A percentile compares a stretch with the other conserved stretches of the same genome.
These are phyloP conservation scores for Threskiornis aethiopicus DNA, from an alignment of 2,797 vertebrate species.

Conservation along the genomic window DNA sequence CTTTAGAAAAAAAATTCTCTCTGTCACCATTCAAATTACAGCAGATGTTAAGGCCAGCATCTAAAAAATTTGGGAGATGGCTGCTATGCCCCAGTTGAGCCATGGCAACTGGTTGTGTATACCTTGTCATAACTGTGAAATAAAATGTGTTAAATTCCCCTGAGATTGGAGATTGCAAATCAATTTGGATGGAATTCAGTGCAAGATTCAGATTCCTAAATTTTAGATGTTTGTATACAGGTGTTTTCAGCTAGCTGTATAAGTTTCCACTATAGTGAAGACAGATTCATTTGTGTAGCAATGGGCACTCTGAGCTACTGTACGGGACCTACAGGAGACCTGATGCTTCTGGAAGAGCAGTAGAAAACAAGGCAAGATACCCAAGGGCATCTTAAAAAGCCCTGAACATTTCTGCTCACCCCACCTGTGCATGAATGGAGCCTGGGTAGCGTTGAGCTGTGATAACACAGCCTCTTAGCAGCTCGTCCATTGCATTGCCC, in stretches of 20 bases:
- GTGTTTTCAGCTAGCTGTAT: background rate
- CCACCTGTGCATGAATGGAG: background rate
- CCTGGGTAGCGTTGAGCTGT: background rate
- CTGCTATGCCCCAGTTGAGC: background rate
- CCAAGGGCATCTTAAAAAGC: background rate
- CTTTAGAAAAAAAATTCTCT: background rate
- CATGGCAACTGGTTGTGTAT: background rate
- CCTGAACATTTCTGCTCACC: background rate
- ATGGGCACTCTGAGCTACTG: background rate
- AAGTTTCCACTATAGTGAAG: background rate
- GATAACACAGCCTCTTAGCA: background rate
- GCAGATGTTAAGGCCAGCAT: background rate
- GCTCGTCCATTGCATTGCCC: background rate
- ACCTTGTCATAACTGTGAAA: background rate
- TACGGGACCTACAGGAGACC: background rate
- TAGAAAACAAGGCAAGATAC: background rate
- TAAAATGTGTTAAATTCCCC: background rate
- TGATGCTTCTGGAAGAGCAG: background rate
- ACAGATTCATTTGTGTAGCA: background rate
- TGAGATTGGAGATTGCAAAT: background rate
- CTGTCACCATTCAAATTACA: background rate
- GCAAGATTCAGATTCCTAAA: background rate
- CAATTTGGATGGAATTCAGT: background rate
- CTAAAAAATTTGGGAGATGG: background rate
- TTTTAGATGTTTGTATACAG: background rate